Evolutionary conservation across 2,797 vertebrate genomes (phyloP).

Genomic region (Crenichthys baileyi): DNA sequence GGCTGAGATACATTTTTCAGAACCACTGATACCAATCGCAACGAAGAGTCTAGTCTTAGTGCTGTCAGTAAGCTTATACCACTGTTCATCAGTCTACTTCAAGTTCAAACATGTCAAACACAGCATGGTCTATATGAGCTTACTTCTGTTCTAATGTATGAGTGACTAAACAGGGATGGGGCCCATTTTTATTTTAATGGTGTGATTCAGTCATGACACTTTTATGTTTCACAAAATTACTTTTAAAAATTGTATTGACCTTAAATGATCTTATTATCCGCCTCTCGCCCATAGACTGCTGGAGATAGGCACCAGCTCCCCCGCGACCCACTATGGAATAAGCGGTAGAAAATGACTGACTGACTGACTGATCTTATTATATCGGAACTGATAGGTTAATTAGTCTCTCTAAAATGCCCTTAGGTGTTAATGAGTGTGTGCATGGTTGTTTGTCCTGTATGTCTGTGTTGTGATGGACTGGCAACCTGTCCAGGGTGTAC

Average conservation of each 20-base stretch:
- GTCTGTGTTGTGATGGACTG: too few relatives aligned
- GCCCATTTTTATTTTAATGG: neutral
- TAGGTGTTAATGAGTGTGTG: too few relatives aligned
- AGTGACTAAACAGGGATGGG: neutral
- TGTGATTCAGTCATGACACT: neutral
- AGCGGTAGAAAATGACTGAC: too few relatives aligned
- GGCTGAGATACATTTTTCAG: slow-evolving; percentile 16
- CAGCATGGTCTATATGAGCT: fast-evolving
- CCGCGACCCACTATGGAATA: too few relatives aligned
- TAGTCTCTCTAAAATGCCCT: too few relatives aligned
- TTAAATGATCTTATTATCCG: neutral
- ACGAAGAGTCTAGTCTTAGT: neutral
- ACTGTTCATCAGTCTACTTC: neutral
- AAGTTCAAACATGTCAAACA: slow-evolving; percentile 9
- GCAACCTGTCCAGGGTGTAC: too few relatives aligned
- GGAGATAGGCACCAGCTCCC: too few relatives aligned
- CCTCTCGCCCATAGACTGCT: too few relatives aligned
- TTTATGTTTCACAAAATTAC: neutral
- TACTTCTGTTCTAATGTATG: neutral
- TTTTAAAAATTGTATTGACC: neutral
- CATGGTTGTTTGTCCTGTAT: too few relatives aligned
- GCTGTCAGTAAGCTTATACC: neutral
- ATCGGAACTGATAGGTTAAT: neutral
- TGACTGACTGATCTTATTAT: neutral
- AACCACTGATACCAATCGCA: slow-evolving; percentile 18